Base-by-base conservation (phyloP, 2,797 vertebrate species). In the Gobio occitaniae region DNA sequence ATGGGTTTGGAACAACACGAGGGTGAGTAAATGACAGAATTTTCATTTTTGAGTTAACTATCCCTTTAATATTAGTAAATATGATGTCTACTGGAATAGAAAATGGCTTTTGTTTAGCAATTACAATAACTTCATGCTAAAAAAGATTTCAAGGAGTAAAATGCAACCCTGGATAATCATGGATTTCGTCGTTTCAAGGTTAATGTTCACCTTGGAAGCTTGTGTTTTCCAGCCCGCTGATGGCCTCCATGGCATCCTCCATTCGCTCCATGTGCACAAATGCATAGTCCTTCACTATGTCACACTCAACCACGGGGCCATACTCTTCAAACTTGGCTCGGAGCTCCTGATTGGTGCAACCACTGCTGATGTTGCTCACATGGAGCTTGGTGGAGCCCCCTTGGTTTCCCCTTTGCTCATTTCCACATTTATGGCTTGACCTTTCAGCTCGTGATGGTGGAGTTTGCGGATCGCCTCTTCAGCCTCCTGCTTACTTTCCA, bases 271-370 rank as follows among this genome's bases (percentile, higher is more conserved):
- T 98, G 93, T 99, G 97, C 59, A 99, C 95, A 80, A 99, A 99
- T 89, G 98, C 97, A 78, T 97, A 98, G 92, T 99, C 97, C 91
- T 98, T 99, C 66, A 99, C 97, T 89, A 99, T 97, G 94, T 99
- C 98, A 47, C 97, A 99, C 91, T 99, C 98, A 15, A 97, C 95
- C 82, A 99, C 98, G 0, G 96, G 82, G 44, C 98, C 98, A 19
- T 97, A 99, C 86, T 97, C 96, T 87, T 97, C 95, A 82, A 99
- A 99, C 91, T 96, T 97, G 86, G 94, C 93, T 0, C 96, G 92
- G 68, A 99, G 95, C 87, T 97, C 94, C 0, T 97, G 93, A 85
- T 94, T 93, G 82, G 95, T 96, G 87, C 96, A 96, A 0, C 92
- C 90, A 12, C 95, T 93, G 0, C 94, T 94, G 13, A 99, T 96